Base-by-base conservation (phyloP, 2,888 invertebrate species). In the Quadroppia sp. region DNA sequence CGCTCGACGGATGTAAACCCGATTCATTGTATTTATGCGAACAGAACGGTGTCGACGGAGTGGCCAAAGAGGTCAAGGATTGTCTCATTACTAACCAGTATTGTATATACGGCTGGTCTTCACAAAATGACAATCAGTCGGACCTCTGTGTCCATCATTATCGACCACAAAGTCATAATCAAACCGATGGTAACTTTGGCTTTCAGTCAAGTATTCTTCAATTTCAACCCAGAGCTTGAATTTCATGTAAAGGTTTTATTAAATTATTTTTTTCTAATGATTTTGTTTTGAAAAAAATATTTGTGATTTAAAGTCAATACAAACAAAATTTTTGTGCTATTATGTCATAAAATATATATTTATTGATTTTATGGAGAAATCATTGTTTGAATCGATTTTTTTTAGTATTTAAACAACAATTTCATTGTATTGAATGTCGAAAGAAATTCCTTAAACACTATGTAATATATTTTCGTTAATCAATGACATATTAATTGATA, bases 71-170 rank as follows among this genome's bases (percentile, higher is more conserved):
- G 13, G 64, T 64, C 7, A 32, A 36, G 4, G n/a, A 64, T 13
- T 64, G 64, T 64, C 20, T 64, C 2, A 25, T 36, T 13, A 4
- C 40, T 9, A 64, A 64, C 13, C 36, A 64, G 17, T 11, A 7
- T 20, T 64, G 64, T 64, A 36, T 64, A 6, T 64, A 36, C 20
- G 64, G 64, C 36, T 64, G 64, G 64, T 1, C 1, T 36, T n/a
- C 20, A 1, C 7, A 2, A 2, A 23, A 4, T 9, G 32, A 20
- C 11, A 9, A 3, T 64, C 64, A 64, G 20, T 9, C 11, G n/a
- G 64, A 64, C 17, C 1, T 64, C n/a, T 64, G 64, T 20, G 59
- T 59, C 30, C 2, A 59, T 17, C 20, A 59, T 30, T 50, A 20
- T 3, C 11, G 6, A 23, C n/a, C 50, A 50, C 50, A 50, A 23